A percentile compares a stretch with the other conserved stretches of the same genome.
Conservation (phyloP, 2,113 vertebrate genomes). For the Poecilia latipinna region DNA sequence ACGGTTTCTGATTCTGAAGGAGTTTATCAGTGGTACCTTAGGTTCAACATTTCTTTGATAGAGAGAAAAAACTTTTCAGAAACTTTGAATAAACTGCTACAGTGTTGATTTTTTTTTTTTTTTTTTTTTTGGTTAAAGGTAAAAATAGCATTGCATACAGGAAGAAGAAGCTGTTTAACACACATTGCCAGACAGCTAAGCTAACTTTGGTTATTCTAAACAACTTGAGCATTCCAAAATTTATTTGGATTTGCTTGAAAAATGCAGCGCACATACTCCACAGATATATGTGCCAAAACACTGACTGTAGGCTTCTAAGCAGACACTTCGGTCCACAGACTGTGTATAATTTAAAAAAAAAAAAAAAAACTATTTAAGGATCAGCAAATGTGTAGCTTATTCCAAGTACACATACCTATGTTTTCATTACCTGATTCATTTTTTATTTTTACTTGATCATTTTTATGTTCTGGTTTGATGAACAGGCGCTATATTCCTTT, state of each 20-base stretch:
- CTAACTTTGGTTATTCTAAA: constrained; percentile 11
- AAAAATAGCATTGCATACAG: constrained; percentile 8
- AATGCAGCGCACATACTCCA: constrained; percentile 28
- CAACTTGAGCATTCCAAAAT: constrained; percentile 19
- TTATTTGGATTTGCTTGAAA: constrained; percentile 25
- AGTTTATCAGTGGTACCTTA: constrained; percentile 24
- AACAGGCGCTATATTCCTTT: constrained; percentile 76
- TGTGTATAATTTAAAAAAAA: constrained; percentile 7
- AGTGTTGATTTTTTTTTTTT: neutral
- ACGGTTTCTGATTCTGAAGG: constrained; percentile 20
- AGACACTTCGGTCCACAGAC: constrained; percentile 1
- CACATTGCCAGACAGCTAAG: constrained; percentile 11
- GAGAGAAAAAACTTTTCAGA: constrained; percentile 17
- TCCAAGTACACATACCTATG: constrained; percentile 35
- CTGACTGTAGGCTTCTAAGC: constrained; percentile 12
- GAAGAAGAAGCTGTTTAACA: neutral
- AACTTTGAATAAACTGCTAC: neutral
- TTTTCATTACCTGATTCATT: neutral
- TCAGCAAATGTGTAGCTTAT: constrained; percentile 44
- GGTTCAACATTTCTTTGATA: constrained; percentile 7
- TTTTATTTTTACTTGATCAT: neutral
- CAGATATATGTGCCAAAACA: constrained; percentile 58
- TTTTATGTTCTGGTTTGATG: constrained; percentile 1
- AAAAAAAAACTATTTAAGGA: constrained; percentile 14
- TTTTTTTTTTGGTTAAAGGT: constrained; percentile 19